Evolutionary conservation across 2,888 invertebrate species (phyloP).

Genomic region (Sphaerophoria rueppellii): DNA sequence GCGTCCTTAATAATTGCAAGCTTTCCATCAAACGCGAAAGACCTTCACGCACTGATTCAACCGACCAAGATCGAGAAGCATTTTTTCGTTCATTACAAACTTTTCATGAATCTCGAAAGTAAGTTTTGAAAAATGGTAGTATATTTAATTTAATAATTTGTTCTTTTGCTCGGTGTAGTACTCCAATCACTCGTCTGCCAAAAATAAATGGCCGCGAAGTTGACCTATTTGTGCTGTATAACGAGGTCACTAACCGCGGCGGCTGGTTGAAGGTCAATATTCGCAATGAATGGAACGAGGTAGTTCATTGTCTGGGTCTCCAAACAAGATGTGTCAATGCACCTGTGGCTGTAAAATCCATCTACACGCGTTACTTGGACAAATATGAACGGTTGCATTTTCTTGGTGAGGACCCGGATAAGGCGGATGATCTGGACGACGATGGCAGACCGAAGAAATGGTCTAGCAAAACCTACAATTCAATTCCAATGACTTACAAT

Average conservation of each 20-base stretch:
- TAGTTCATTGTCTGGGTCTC: constrained; percentile 89
- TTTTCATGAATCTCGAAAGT: constrained; percentile 96
- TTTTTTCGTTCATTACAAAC: constrained; percentile 88
- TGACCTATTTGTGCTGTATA: constrained; percentile 95
- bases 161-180: constrained; percentile 82
- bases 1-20: constrained; percentile 48
- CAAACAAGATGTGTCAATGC: constrained; percentile 95
- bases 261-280: constrained; percentile 98
- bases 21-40: constrained; percentile 36
- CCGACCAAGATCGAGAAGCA: constrained; percentile 77
- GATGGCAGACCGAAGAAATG: constrained; percentile 89
- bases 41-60: constrained; percentile 64
- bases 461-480: constrained; percentile 85
- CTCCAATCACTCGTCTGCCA: constrained; percentile 85
- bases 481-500: constrained; percentile 91
- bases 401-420: constrained; percentile 94
- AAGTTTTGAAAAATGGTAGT: constrained; percentile 81
- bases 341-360: constrained; percentile 91
- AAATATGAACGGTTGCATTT: constrained; percentile 95
- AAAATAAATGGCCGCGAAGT: constrained; percentile 94
- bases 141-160: background rate
- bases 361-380: constrained; percentile 91
- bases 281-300: constrained; percentile 93
- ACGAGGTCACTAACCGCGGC: constrained; percentile 94
- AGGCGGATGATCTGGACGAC: constrained; percentile 89